Base-by-base conservation (phyloP, 2,113 vertebrate genomes). In the Heterocephalus glaber region DNA sequence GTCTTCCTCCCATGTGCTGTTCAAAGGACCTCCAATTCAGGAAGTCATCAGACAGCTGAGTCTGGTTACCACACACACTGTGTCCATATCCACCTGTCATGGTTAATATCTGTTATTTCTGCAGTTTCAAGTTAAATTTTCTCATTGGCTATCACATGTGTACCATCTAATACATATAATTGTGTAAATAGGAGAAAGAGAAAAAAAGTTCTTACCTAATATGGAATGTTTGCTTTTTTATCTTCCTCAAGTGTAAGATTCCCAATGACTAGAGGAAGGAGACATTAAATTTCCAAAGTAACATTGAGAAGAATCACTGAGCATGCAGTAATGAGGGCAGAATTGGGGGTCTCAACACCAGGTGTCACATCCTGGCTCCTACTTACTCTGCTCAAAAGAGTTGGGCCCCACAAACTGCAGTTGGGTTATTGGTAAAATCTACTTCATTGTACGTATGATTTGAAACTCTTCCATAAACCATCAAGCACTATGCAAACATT, bases 1-100 rank as follows among this genome's bases (percentile, higher is more conserved):
- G 4, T 10, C 22, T 6, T 61, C 28, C 7, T 52, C 20, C 4
- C 24, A 0, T 0, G 38, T 41, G 52, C 19, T 82, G 4, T 38
- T 86, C 9, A 19, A 49, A 41, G 17, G 0, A 8, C 14, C 30
- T 17, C 28, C 61, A 47, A 9, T n/a, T 86, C 54, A 72, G 72
- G 17, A 89, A 49, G 16, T 33, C 56, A 38, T 54, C 19, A 24
- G 24, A 33, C 19, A 30, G 7, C 0, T 1, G 13, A 35, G 16
- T 28, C 16, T 8, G 4, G 3, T 83, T 26, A 28, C 9, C 24
- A 12, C 8, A 90, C 38, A 70, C 16, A 33, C 7, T 4, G 5
- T 68, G 3, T 33, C 12, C 11, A 3, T 1, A 30, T 24, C 10
- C 38, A 6, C 10, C 7, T 76, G 52, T 2, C 30, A 38, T 1